These are phyloP conservation scores for Leptocoma aspasia DNA, from an alignment of 2,113 vertebrate genomes.

Conservation along the genomic window DNA sequence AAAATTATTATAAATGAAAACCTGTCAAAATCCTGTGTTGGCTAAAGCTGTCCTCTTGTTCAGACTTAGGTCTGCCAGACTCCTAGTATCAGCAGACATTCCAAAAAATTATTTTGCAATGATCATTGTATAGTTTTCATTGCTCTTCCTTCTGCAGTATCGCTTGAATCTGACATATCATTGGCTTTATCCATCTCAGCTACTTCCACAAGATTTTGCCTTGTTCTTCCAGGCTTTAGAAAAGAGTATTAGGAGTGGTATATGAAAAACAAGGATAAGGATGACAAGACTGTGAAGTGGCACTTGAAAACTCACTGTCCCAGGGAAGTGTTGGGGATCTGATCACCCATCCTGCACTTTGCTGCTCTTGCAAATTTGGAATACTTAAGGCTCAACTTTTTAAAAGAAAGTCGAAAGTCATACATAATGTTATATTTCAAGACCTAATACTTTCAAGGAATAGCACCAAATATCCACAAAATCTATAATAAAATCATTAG, in stretches of 20 bases:
- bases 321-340: background rate
- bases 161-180: background rate
- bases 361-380: background rate
- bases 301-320: background rate
- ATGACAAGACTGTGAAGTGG: background rate
- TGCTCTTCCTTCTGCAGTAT: background rate
- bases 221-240: background rate
- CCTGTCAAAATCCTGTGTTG: background rate
- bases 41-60: background rate
- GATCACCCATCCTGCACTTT: accelerated
- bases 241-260: background rate
- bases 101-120: background rate
- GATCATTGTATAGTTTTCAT: background rate
- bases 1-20: background rate
- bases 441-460: background rate
- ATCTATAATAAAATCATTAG: background rate
- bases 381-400: background rate
- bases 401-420: background rate
- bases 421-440: background rate
- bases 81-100: background rate
- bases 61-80: background rate
- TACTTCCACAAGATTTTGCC: background rate
- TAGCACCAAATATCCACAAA: background rate
- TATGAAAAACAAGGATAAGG: background rate
- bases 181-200: background rate